Evolutionary conservation across 2,888 invertebrate genomes (phyloP), one percentile per base, ranked within the genome.

Genomic region (Gnatocerus cornutus): DNA sequence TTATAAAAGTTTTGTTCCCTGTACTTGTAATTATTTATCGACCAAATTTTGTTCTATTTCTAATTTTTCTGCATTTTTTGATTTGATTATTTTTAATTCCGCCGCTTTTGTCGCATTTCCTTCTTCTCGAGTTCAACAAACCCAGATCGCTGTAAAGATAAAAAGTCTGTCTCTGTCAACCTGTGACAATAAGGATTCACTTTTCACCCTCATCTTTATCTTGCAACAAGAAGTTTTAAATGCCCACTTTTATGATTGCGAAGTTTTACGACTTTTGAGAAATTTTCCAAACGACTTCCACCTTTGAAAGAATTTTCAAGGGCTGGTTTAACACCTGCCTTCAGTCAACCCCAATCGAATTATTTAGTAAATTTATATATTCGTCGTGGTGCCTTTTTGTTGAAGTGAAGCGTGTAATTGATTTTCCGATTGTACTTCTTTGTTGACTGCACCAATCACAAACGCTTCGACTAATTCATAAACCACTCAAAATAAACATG

Each of bases 401-500:
- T 48, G 9, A 13, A 16, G 7, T 21, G 8, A 16, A 21, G 48
- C 30, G 33, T 14, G 41, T 56, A 43, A 58, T 41, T 27, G 41
- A 43, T 45, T 58, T 45, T 41, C 58, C 30, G 27, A 41, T 41
- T 21, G 39, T 16, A 10, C 1, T 50, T 50, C 30, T 14, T 50
- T 50, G 29, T 58, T 29, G 29, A 27, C 29, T 58, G 43, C 43
- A 41, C 43, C 39, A 37, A 55, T 55, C 37, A 41, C 9, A 33
- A 55, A 53, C 14, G 55, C 55, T 39, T 58, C 16, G 12, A 37
- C n/a, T 61, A 46, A 61, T 48, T 52, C 41, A 52, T 62, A 52
- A 52, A 30, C 52, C 62, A 52, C 27, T 41, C 41, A 16, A 50
- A 62, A 62, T 50, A 52, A 64, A 64, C 64, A 64, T 64, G 64